Conservation (phyloP, 2,888 invertebrate genomes). For the Dexiosoma caninum region DNA sequence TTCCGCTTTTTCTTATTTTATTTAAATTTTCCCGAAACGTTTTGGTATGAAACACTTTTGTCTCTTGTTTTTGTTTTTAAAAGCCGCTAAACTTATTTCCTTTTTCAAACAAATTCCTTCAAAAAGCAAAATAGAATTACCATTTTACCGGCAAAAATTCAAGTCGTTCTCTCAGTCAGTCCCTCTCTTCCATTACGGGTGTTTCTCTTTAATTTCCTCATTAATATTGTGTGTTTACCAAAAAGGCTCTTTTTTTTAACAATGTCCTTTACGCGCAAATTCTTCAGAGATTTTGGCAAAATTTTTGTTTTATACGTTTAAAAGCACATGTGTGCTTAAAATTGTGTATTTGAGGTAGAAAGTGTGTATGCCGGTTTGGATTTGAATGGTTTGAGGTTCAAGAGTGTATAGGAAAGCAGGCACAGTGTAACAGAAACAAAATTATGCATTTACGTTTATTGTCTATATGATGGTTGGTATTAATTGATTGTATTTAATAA, state of each 20-base stretch:
- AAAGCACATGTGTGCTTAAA: slow-evolving; percentile 35
- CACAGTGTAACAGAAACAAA: slow-evolving; percentile 52
- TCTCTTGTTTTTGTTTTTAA: neutral
- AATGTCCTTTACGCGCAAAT: slow-evolving; percentile 55
- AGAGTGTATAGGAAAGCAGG: slow-evolving; percentile 67
- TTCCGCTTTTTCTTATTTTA: slow-evolving; percentile 11
- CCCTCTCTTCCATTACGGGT: neutral
- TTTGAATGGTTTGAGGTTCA: slow-evolving; percentile 68
- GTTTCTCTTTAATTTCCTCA: neutral
- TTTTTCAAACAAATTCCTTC: slow-evolving; percentile 21
- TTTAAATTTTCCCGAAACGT: slow-evolving; percentile 20
- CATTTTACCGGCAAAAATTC: slow-evolving; percentile 52
- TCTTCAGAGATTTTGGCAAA: slow-evolving; percentile 39
- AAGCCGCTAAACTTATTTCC: slow-evolving; percentile 8
- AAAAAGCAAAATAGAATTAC: slow-evolving; percentile 10
- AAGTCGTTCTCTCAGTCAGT: neutral
- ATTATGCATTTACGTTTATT: no score
- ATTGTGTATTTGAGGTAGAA: slow-evolving; percentile 37
- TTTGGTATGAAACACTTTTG: neutral
- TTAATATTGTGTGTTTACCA: neutral
- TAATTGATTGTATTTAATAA: no score
- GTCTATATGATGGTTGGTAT: no score
- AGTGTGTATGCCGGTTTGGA: slow-evolving; percentile 63
- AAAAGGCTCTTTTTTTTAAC: neutral
- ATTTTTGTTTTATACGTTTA: slow-evolving; percentile 1